phyloP scores from a whole-genome alignment of 2,797 vertebrate genomes.

The Oophaga sylvatica region DNA sequence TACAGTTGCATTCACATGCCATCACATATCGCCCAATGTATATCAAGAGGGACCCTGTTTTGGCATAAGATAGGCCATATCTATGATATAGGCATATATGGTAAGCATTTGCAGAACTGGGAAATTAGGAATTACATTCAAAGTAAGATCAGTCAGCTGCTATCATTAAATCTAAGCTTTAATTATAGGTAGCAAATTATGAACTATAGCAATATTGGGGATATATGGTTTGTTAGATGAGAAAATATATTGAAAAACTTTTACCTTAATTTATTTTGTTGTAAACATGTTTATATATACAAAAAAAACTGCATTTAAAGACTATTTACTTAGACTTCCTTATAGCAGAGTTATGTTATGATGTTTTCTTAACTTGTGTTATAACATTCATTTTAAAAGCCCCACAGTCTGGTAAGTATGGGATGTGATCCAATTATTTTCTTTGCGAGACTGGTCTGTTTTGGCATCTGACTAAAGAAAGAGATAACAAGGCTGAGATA shows the following conservation, averaged over 20 bases:
- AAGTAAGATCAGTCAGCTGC: no score
- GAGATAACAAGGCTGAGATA: not conserved
- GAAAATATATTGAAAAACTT: not conserved
- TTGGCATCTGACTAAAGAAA: not conserved
- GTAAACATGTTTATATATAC: not conserved
- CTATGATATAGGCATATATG: no score
- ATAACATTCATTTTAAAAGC: not conserved
- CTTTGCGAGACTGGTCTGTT: not conserved
- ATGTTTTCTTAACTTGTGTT: not conserved
- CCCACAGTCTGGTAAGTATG: slow-evolving; percentile 28
- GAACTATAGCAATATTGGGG: not conserved
- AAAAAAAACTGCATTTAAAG: not conserved
- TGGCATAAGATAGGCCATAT: not conserved
- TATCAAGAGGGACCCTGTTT: not conserved
- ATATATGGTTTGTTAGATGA: not conserved
- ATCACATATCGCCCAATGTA: not conserved
- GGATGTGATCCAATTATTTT: not conserved
- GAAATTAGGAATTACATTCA: no score
- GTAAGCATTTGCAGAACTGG: no score
- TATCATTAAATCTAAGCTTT: not conserved
- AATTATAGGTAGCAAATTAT: not conserved
- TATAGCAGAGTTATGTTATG: not conserved
- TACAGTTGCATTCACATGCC: no score
- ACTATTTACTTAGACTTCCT: not conserved
- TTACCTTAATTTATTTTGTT: not conserved